These are phyloP conservation scores for Tethea ocularis DNA, from an alignment of 2,888 invertebrate genomes.

Conservation along the genomic window DNA sequence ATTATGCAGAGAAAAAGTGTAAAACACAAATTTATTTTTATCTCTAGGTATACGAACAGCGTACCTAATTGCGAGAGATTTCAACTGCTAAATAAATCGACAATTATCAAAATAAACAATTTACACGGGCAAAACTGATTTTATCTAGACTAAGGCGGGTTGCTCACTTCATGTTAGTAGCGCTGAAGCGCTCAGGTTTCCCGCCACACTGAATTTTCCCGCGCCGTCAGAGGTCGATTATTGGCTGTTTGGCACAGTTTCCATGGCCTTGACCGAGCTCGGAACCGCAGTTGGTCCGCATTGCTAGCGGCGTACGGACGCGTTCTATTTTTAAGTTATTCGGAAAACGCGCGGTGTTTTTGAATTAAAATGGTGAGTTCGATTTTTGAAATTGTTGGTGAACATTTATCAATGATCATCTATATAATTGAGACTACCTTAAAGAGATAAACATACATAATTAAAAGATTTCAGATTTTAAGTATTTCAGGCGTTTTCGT, in stretches of 20 bases:
- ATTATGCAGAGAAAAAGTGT: no score
- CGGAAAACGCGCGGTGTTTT: slow-evolving; percentile 46
- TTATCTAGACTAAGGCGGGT: neutral
- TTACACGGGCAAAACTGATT: neutral
- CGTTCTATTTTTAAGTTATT: slow-evolving; percentile 24
- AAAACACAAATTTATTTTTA: no score
- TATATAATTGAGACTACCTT: neutral
- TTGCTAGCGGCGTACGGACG: slow-evolving; percentile 52
- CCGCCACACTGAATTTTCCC: slow-evolving; percentile 55
- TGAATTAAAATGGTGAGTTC: slow-evolving; percentile 39
- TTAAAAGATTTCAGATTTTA: neutral
- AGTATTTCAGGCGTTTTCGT: slow-evolving; percentile 20
- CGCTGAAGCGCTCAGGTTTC: slow-evolving; percentile 26
- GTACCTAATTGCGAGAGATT: no score
- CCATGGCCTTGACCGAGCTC: slow-evolving; percentile 72
- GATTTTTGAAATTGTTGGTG: slow-evolving; percentile 14
- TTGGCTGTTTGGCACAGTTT: slow-evolving; percentile 73
- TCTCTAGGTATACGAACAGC: no score
- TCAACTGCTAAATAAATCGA: neutral
- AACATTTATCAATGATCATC: neutral
- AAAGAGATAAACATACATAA: neutral
- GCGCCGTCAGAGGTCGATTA: slow-evolving; percentile 63
- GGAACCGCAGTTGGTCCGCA: slow-evolving; percentile 70
- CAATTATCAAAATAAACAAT: neutral
- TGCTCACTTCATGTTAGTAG: neutral